Evolutionary conservation across 2,888 invertebrate genomes (phyloP).

Genomic region (Eucriotettix oculatus): DNA sequence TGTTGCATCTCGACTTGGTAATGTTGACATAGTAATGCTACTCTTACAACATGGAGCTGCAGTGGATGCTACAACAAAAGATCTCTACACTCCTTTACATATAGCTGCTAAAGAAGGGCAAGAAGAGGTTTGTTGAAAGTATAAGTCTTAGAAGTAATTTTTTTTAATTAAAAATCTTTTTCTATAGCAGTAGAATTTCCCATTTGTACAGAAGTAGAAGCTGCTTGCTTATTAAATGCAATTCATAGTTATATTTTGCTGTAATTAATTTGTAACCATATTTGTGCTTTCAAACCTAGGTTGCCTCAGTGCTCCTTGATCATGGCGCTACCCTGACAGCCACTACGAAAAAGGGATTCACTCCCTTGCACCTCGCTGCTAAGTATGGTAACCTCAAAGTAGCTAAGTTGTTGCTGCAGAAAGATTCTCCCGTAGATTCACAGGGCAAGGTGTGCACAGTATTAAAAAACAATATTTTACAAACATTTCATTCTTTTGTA

Average conservation of each 20-base stretch:
- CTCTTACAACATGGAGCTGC: conserved; percentile 86
- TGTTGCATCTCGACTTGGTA: conserved; percentile 88
- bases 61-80: conserved; percentile 80
- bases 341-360: conserved; percentile 93
- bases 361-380: conserved; percentile 89
- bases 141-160: background rate
- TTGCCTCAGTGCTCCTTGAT: conserved; percentile 78
- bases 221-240: background rate
- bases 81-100: conserved; percentile 89
- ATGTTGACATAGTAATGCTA: conserved; percentile 88
- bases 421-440: conserved; percentile 74
- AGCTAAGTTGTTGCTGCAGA: conserved; percentile 69
- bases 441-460: conserved; percentile 51
- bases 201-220: background rate
- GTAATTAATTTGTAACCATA: background rate
- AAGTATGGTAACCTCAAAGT: conserved; percentile 93
- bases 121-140: conserved; percentile 43
- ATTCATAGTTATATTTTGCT: background rate
- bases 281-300: conserved; percentile 27
- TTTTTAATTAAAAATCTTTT: background rate
- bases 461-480: background rate
- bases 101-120: conserved; percentile 96
- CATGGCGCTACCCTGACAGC: conserved; percentile 77
- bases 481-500: background rate
- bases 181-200: too few species aligned